Percentiles rank a stretch among this genome's conserved stretches.
Evolutionary conservation across 2,888 invertebrate species (phyloP).

Genomic region (Drosophila austrosaltans): DNA sequence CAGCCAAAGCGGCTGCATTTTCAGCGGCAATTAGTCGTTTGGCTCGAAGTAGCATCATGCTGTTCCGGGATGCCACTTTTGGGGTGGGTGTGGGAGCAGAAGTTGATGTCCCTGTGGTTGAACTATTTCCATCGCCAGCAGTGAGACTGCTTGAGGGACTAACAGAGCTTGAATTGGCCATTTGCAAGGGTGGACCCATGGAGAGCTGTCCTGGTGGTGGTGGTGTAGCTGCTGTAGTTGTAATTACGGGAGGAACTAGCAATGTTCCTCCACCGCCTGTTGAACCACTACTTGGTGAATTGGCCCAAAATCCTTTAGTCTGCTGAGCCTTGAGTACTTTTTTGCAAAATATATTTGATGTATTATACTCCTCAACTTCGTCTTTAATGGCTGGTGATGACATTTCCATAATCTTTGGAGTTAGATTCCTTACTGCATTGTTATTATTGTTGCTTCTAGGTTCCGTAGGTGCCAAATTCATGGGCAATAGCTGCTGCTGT

Average conservation of each 20-base stretch:
- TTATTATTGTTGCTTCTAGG: conserved; percentile 45
- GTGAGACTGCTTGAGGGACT: conserved; percentile 75
- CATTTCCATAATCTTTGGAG: conserved; percentile 78
- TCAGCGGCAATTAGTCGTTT: conserved; percentile 77
- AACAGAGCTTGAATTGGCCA: conserved; percentile 64
- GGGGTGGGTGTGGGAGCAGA: conserved; percentile 42
- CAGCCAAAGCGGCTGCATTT: conserved; percentile 65
- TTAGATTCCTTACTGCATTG: conserved; percentile 79
- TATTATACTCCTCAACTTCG: conserved; percentile 81
- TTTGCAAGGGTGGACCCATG: conserved; percentile 83
- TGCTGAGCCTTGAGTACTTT: conserved; percentile 83
- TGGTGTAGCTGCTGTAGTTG: conserved; percentile 73
- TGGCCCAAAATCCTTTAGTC: conserved; percentile 82
- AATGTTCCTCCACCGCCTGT: conserved; percentile 41
- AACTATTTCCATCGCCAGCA: conserved; percentile 8
- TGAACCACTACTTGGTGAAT: conserved; percentile 74
- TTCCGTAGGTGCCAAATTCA: conserved; percentile 80
- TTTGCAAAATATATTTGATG: conserved; percentile 82
- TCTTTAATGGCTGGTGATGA: conserved; percentile 78
- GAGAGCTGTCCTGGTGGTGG: conserved; percentile 58
- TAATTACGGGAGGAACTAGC: conserved; percentile 74
- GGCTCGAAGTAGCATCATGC: conserved; percentile 84
- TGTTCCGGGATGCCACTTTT: conserved; percentile 84
- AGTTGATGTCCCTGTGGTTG: neutral
- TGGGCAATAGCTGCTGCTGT: conserved; percentile 78